Percentiles rank a stretch among this genome's conserved stretches.
These are phyloP conservation scores for Opisthocomus hoazin DNA, from an alignment of 2,113 vertebrate genomes.

Conservation along the genomic window DNA sequence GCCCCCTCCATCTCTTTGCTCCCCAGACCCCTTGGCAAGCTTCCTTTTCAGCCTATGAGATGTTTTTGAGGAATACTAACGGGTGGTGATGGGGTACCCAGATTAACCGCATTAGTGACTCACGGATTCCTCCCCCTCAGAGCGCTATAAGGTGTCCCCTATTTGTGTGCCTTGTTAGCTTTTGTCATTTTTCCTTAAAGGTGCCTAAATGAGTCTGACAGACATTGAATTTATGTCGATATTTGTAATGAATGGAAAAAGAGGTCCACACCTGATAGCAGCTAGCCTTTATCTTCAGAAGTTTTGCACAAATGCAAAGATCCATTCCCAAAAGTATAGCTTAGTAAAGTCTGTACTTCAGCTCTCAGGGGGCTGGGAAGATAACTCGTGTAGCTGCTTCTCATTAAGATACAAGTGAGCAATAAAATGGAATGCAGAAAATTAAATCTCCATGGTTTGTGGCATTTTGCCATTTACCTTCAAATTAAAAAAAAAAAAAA, in stretches of 20 bases:
- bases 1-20: neutral
- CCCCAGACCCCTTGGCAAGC: neutral
- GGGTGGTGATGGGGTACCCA: neutral
- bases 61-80: neutral
- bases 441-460: conserved; percentile 15
- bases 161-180: neutral
- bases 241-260: neutral
- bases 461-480: conserved; percentile 26
- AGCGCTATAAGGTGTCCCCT: neutral
- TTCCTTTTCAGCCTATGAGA: neutral
- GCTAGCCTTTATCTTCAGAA: neutral
- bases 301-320: neutral
- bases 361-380: neutral
- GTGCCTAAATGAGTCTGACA: neutral
- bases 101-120: neutral
- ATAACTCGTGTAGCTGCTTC: conserved; percentile 2
- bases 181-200: neutral
- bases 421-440: conserved; percentile 40
- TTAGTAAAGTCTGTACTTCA: neutral
- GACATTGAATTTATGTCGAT: neutral
- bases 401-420: neutral
- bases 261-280: neutral
- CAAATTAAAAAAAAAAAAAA: neutral
- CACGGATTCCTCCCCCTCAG: neutral
- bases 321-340: neutral